Evolutionary conservation across 2,797 vertebrate species (phyloP), one percentile per base, ranked within the genome.

Genomic region (Novumbra hubbsi): DNA sequence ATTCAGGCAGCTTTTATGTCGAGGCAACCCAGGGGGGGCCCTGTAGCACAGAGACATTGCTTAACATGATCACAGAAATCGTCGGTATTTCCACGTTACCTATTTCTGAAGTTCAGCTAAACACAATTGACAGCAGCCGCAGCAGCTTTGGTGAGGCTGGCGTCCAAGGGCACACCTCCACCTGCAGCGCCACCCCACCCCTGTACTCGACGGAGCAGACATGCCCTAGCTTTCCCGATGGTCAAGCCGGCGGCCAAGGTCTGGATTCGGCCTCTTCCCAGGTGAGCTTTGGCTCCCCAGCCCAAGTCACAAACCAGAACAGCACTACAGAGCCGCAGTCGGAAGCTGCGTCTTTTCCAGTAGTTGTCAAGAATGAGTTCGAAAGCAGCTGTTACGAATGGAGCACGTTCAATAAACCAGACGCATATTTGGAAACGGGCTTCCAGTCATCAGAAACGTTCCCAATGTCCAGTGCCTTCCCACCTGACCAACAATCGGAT

Each of bases 1-100:
- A 98, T 94, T 97, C 96, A 0, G 97, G 98, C 89, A 98, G 97
- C 88, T 98, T 99, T 93, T 98, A 98, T 90, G 96, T 99, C 78
- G 96, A 98, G 88, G 94, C 97, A 0, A 94, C 95, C 68, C 95
- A 96, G 30, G 96, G 98, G 88, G 95, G 95, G 76, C 93, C 95
- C 68, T 97, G 96, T 91, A 96, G 96, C 89, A 96, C 96, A 67
- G 97, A 99, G 83, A 96, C 97, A 41, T 94, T 99, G 85, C 96
- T 99, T 91, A 98, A 96, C 86, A 94, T 99, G 91, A 98, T 99
- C 94, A 98, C 97, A 0, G 97, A 98, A 78, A 98, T 99, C 77
- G 93, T 99, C 77, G 98, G 97, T 48, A 95, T 98, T 76, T 97
- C 97, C 2, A 95, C 97, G 0, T 92, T 96, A 80, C 89, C 96